Percentiles rank a stretch among this genome's conserved stretches.
phyloP scores from a whole-genome alignment of 2,113 vertebrate species.

The Tenebrosternarchus preto region DNA sequence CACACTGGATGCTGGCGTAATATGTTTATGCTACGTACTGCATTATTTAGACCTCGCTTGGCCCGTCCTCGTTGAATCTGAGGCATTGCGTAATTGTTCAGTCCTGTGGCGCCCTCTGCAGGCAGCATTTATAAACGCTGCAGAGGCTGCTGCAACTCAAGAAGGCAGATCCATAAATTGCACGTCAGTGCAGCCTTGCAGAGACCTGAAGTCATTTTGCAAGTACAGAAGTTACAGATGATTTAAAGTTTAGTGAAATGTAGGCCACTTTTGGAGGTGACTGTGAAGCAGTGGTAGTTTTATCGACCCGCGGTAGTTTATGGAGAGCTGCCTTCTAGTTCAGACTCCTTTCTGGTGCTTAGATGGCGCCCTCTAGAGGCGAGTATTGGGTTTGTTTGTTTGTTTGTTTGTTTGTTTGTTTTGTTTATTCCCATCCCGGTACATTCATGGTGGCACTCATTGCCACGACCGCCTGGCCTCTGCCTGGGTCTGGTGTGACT shows the following conservation, averaged over 20 bases:
- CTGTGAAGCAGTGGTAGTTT: background rate
- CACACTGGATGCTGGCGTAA: background rate
- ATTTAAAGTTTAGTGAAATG: background rate
- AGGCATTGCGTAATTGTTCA: background rate
- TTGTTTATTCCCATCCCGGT: no score
- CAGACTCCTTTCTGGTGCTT: background rate
- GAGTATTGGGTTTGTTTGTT: no score
- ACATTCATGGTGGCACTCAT: no score
- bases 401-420: no score
- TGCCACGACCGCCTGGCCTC: no score
- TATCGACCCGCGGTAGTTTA: background rate
- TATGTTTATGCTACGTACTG: background rate
- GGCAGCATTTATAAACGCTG: constrained; percentile 59
- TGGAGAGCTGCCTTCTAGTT: no score
- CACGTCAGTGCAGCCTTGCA: constrained; percentile 40
- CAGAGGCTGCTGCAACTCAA: constrained; percentile 47
- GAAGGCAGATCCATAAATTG: constrained; percentile 68
- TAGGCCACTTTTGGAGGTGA: background rate
- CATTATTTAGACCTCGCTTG: background rate
- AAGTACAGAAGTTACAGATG: background rate
- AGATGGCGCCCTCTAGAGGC: background rate
- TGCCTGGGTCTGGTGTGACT: no score
- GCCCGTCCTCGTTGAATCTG: background rate
- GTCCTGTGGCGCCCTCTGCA: constrained; percentile 71
- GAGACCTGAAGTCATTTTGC: constrained; percentile 38